Conservation (phyloP, 2,888 invertebrate genomes). For the Thelaira solivaga region DNA sequence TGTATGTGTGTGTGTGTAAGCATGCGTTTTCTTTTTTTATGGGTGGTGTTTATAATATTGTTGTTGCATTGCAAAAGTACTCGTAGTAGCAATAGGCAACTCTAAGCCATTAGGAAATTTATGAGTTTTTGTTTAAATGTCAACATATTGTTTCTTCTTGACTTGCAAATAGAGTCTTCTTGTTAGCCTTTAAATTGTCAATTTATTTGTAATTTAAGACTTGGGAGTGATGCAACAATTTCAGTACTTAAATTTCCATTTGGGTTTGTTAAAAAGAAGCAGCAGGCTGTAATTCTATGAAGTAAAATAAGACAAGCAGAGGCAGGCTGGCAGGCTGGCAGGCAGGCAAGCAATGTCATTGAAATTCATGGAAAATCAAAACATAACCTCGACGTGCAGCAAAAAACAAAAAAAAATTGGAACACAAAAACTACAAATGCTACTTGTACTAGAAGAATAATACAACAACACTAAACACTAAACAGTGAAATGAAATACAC, state of each 20-base stretch:
- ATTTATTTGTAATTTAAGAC: background rate
- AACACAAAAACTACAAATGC: conserved; percentile 18
- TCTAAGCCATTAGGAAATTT: conserved; percentile 27
- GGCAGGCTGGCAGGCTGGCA: background rate
- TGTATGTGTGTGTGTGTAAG: background rate
- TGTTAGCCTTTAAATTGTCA: background rate
- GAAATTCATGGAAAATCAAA: conserved; percentile 61
- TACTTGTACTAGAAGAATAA: conserved; percentile 1
- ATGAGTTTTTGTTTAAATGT: conserved; percentile 16
- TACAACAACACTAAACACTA: too few species aligned
- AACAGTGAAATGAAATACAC: conserved; percentile 32
- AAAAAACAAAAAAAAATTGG: conserved; percentile 20
- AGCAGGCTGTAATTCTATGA: background rate
- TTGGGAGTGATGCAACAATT: background rate
- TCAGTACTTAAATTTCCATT: conserved; percentile 23
- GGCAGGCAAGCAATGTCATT: conserved; percentile 48
- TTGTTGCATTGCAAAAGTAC: conserved; percentile 1
- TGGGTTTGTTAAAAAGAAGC: background rate
- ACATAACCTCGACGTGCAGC: conserved; percentile 41
- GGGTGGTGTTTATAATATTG: conserved; percentile 4
- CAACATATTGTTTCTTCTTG: background rate
- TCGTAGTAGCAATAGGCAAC: background rate
- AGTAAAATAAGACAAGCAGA: too few species aligned
- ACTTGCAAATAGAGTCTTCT: background rate
- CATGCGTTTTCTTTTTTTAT: background rate